Evolutionary conservation across 2,113 vertebrate genomes (phyloP), one percentile per base, ranked within the genome.

Genomic region (Muntiacus reevesi): DNA sequence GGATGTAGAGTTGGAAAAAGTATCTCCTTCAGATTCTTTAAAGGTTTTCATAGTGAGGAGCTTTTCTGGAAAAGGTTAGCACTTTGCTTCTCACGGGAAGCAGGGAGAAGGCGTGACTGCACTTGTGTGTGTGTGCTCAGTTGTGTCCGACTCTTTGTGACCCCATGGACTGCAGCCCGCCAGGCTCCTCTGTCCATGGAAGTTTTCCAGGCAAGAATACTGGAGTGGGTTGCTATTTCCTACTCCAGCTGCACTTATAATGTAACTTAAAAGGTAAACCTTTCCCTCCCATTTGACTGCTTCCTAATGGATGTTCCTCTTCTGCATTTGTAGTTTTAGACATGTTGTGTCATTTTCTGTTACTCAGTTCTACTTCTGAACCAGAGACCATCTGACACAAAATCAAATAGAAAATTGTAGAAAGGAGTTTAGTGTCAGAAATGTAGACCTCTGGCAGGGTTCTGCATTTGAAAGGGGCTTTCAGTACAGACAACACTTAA

Each of bases 381-480:
- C 82, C 62, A 88, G 89, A 95, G 89, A 30, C n/a, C 33, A 17
- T 43, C 71, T 64, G 84, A 89, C 60, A 86, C 78, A 95, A 62
- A 94, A 83, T 89, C 83, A 79, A 43, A 60, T 19, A 76, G 71
- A n/a, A 87, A 74, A 87, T 90, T 50, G 13, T 67, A 54, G 95
- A 60, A 85, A 96, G 74, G 89, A 54, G 84, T n/a, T 92, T 9
- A 36, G 50, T 84, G 30, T 91, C 95, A 89, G 82, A 94, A 89
- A 92, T 52, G 21, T 87, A 76, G 92, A 62, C 14, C 27, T 50
- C 36, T 57, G 4, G 50, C 57, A 96, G 82, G 83, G 50, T 83
- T 52, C 78, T 95, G 45, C 47, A 16, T 86, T 95, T 83, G 1
- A 81, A 67, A 95, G 87, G 36, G 81, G 54, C 40, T 89, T 27